Conservation (phyloP, 2,113 vertebrate species). For the Muntiacus reevesi region DNA sequence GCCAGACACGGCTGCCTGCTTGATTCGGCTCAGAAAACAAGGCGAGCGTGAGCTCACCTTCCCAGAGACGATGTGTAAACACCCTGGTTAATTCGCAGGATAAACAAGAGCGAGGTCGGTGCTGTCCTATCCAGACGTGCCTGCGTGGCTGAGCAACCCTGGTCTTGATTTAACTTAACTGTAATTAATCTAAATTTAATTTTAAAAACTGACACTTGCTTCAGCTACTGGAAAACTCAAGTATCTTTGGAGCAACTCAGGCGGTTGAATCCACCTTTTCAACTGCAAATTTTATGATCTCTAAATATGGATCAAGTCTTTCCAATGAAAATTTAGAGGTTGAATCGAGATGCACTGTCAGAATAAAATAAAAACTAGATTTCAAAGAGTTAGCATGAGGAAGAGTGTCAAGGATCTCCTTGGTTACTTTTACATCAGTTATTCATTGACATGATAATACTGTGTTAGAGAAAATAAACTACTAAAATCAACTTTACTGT, state of each 20-base stretch:
- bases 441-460: background rate
- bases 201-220: background rate
- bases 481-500: background rate
- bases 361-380: background rate
- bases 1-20: background rate
- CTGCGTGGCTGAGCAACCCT: accelerated
- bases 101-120: accelerated
- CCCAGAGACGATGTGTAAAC: accelerated
- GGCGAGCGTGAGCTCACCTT: background rate
- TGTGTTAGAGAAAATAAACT: background rate
- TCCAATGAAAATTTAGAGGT: background rate
- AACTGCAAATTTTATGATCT: background rate
- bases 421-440: background rate
- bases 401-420: background rate
- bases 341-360: no score
- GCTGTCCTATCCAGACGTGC: accelerated
- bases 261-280: background rate
- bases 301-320: background rate
- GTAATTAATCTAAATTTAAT: background rate
- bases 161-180: background rate
- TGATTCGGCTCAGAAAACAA: background rate
- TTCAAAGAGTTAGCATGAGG: background rate
- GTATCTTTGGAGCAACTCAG: background rate
- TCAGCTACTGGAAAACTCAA: background rate
- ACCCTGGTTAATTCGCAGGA: accelerated